These are phyloP conservation scores for Dryadula phaetusa DNA, from an alignment of 2,888 invertebrate species.

Conservation along the genomic window DNA sequence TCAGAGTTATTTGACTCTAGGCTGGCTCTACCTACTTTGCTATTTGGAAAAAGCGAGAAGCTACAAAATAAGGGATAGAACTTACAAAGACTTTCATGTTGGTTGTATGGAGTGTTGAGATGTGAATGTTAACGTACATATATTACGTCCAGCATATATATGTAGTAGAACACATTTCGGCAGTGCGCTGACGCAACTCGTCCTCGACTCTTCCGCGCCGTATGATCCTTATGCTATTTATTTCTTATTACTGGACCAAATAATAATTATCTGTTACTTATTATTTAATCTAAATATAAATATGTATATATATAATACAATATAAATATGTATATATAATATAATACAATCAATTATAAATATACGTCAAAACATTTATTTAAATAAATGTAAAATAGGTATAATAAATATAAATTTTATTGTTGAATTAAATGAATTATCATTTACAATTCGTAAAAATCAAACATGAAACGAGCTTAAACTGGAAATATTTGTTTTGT, in stretches of 20 bases:
- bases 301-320: too few species aligned
- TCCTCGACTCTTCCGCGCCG: conserved; percentile 38
- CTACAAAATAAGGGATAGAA: conserved; percentile 33
- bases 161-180: conserved; percentile 19
- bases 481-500: neutral
- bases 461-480: neutral
- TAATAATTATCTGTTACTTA: neutral
- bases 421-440: neutral
- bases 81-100: conserved; percentile 51
- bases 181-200: conserved; percentile 46
- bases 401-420: neutral
- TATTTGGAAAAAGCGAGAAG: too few species aligned
- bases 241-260: conserved; percentile 4
- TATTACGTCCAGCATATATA: conserved; percentile 39
- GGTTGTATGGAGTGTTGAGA: conserved; percentile 13
- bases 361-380: neutral
- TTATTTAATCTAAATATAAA: neutral
- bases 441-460: neutral
- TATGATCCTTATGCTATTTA: conserved; percentile 25
- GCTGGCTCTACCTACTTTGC: too few species aligned
- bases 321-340: too few species aligned
- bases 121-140: conserved; percentile 9
- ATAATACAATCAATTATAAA: too few species aligned
- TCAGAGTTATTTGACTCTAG: too few species aligned
- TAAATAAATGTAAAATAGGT: neutral